Percentiles rank a stretch among this genome's conserved stretches.
Conservation (phyloP, 2,888 invertebrate genomes). For the Diloba caeruleocephala region DNA sequence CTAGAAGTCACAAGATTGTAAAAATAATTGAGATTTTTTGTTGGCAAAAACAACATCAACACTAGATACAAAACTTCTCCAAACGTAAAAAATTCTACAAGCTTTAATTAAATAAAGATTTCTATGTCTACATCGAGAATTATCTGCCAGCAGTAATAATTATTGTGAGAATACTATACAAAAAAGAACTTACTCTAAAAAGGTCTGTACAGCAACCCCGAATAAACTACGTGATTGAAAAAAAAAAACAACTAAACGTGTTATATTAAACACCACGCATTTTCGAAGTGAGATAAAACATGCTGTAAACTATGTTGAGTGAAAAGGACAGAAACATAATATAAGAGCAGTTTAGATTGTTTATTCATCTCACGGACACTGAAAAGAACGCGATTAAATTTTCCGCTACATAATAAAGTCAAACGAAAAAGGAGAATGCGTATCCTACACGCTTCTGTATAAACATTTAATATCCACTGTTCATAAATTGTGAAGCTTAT, state of each 20-base stretch:
- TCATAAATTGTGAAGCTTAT: slow-evolving; percentile 47
- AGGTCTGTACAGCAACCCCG: not conserved
- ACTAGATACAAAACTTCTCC: too few species aligned
- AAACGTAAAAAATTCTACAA: too few species aligned
- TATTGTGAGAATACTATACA: too few species aligned
- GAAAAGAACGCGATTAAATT: slow-evolving; percentile 83
- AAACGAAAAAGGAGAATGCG: slow-evolving; percentile 70
- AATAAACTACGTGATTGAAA: not conserved
- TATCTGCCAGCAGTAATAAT: too few species aligned
- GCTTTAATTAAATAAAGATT: too few species aligned
- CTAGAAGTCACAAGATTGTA: too few species aligned
- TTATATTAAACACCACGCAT: slow-evolving; percentile 28
- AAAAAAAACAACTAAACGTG: slow-evolving; percentile 8
- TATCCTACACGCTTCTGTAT: slow-evolving; percentile 47
- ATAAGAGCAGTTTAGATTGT: slow-evolving; percentile 69
- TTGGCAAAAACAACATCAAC: too few species aligned
- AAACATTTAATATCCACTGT: slow-evolving; percentile 55
- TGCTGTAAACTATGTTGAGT: slow-evolving; percentile 49
- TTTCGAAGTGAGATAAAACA: slow-evolving; percentile 61
- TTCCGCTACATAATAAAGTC: slow-evolving; percentile 82
- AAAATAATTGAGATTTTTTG: too few species aligned
- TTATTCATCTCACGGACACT: slow-evolving; percentile 81
- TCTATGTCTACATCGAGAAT: not conserved
- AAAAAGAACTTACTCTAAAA: not conserved
- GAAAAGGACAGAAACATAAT: slow-evolving; percentile 59